These are phyloP conservation scores for Apamea sordens DNA, from an alignment of 2,888 invertebrate species.

Conservation along the genomic window DNA sequence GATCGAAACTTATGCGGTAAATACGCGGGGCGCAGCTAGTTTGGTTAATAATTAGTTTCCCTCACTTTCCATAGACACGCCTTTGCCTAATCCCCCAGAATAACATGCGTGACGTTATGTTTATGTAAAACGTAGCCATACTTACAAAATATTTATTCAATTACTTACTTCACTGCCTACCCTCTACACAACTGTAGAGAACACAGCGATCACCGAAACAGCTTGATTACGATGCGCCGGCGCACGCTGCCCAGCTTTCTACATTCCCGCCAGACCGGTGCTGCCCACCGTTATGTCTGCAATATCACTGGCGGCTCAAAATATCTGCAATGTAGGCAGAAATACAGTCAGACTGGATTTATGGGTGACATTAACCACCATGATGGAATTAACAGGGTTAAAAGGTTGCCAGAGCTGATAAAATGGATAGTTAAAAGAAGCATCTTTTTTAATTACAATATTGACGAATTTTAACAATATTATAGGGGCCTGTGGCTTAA, in stretches of 20 bases:
- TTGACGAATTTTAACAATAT: background rate
- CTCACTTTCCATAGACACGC: background rate
- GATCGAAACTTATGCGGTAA: too few relatives aligned
- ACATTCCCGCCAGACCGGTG: slow-evolving; percentile 82
- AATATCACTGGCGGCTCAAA: slow-evolving; percentile 53
- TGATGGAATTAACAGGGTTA: background rate
- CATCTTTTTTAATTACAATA: background rate
- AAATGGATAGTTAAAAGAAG: background rate
- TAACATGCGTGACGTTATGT: background rate
- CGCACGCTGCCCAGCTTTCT: slow-evolving; percentile 77
- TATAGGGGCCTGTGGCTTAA: too few relatives aligned
- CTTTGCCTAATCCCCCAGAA: background rate
- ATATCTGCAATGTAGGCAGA: slow-evolving; percentile 29
- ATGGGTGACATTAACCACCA: too few relatives aligned
- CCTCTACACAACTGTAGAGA: slow-evolving; percentile 45
- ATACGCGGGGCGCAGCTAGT: background rate
- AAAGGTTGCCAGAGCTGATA: background rate
- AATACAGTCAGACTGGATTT: slow-evolving; percentile 9
- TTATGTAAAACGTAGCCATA: background rate
- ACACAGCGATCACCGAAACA: slow-evolving; percentile 64
- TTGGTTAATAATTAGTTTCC: background rate
- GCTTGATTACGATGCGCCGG: slow-evolving; percentile 71
- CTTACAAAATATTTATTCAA: background rate
- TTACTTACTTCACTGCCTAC: background rate
- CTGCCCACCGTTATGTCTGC: slow-evolving; percentile 62